Evolutionary conservation across 2,113 vertebrate species (phyloP).

Genomic region (Melospiza georgiana): DNA sequence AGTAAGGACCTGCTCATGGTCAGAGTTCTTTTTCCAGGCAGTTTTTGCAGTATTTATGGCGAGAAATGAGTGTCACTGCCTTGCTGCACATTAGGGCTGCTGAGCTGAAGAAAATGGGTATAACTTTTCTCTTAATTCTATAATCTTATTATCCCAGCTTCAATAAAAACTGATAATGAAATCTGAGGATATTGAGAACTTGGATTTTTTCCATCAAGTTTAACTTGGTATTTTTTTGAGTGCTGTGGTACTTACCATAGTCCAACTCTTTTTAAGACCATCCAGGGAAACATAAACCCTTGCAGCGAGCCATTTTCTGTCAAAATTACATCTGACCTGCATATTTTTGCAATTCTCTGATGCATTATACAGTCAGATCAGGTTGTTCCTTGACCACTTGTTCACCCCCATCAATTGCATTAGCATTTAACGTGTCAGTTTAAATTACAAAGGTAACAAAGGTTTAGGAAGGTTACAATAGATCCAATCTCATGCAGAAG

Average conservation of each 20-base stretch:
- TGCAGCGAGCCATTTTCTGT: slow-evolving; percentile 68
- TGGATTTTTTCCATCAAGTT: slow-evolving; percentile 46
- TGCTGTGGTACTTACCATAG: slow-evolving; percentile 62
- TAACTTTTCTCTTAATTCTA: slow-evolving; percentile 61
- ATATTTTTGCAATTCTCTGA: slow-evolving; percentile 71
- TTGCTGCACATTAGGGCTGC: slow-evolving; percentile 3
- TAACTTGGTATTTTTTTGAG: slow-evolving; percentile 44
- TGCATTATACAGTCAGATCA: slow-evolving; percentile 73
- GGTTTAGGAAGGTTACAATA: slow-evolving; percentile 67
- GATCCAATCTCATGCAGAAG: slow-evolving; percentile 46
- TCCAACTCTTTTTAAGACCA: slow-evolving; percentile 61
- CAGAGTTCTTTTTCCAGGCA: neutral
- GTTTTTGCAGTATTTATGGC: slow-evolving; percentile 1
- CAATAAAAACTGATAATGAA: slow-evolving; percentile 54
- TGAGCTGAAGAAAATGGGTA: slow-evolving; percentile 45
- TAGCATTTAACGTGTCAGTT: slow-evolving; percentile 76
- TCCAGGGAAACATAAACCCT: slow-evolving; percentile 73
- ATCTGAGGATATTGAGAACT: slow-evolving; percentile 44
- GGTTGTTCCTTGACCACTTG: slow-evolving; percentile 72
- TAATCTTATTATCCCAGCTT: slow-evolving; percentile 56
- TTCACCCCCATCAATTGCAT: slow-evolving; percentile 77
- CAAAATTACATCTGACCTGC: slow-evolving; percentile 71
- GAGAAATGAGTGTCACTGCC: slow-evolving; percentile 19
- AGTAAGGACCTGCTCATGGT: neutral
- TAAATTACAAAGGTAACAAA: slow-evolving; percentile 76